These are phyloP conservation scores for Mizuhopecten yessoensis DNA, from an alignment of 1,140 invertebrate genomes.

Conservation along the genomic window DNA sequence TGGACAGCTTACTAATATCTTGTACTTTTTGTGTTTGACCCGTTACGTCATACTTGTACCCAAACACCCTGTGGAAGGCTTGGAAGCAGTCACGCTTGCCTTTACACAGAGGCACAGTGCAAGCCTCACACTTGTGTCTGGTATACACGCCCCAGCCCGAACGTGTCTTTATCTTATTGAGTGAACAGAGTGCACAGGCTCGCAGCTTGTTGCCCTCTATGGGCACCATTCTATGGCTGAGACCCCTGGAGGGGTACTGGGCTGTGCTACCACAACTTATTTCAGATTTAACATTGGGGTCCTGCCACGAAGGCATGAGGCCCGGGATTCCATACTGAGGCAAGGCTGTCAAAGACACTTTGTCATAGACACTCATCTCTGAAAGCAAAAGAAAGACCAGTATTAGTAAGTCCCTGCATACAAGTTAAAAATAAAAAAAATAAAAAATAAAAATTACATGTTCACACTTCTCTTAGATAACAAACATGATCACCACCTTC, in stretches of 20 bases:
- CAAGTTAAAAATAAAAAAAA: too few relatives aligned
- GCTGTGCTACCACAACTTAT: not conserved
- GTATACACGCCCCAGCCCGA: conserved; percentile 11
- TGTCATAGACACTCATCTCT: conserved; percentile 11
- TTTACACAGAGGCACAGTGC: conserved; percentile 20
- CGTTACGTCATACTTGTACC: not conserved
- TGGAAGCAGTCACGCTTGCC: not conserved
- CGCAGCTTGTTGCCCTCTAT: conserved; percentile 1
- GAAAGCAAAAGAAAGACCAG: not conserved
- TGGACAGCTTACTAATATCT: not conserved
- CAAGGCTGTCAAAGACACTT: conserved; percentile 15
- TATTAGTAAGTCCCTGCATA: not conserved
- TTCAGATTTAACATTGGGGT: not conserved
- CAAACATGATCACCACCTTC: too few relatives aligned
- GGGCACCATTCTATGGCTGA: not conserved
- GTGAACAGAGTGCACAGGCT: not conserved
- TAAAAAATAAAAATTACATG: too few relatives aligned
- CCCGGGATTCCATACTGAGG: not conserved
- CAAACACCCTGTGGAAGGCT: not conserved
- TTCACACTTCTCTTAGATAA: too few relatives aligned
- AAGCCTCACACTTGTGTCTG: not conserved
- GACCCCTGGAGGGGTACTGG: not conserved
- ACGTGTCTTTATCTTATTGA: conserved; percentile 19
- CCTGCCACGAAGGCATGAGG: not conserved
- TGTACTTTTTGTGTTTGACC: too few relatives aligned